A percentile compares a stretch with the other conserved stretches of the same genome.
Evolutionary conservation across 1,140 invertebrate species (phyloP).

Genomic region (Oscheius sp.): DNA sequence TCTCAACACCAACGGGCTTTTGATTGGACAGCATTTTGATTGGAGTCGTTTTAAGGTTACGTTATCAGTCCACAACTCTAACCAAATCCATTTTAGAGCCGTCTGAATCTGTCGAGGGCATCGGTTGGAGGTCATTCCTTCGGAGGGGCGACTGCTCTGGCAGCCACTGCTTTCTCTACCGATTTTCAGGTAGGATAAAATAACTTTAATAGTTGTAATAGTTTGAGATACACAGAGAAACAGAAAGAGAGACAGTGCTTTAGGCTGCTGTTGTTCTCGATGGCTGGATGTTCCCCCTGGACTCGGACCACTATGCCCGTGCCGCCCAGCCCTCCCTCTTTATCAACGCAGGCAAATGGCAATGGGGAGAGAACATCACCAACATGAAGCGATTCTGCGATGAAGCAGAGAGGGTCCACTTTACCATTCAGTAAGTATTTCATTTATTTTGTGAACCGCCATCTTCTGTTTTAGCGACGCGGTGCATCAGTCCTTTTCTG

Average conservation of each 20-base stretch:
- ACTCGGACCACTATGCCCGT: conserved; percentile 63
- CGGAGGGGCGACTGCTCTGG: conserved; percentile 69
- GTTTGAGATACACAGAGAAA: conserved; percentile 25
- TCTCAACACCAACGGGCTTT: not conserved
- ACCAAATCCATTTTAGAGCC: too few relatives aligned
- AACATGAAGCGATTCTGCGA: conserved; percentile 63
- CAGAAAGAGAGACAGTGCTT: conserved; percentile 41
- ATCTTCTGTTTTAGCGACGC: conserved; percentile 59
- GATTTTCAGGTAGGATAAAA: conserved; percentile 43
- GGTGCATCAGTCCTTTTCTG: conserved; percentile 63
- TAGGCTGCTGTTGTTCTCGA: conserved; percentile 69
- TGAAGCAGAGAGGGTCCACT: conserved; percentile 41
- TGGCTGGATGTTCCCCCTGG: conserved; percentile 72
- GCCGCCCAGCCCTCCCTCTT: conserved; percentile 68
- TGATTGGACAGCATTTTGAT: conserved; percentile 25
- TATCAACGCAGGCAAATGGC: conserved; percentile 71
- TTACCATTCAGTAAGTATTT: conserved; percentile 49
- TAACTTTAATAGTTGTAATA: too few relatives aligned
- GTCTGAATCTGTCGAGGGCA: conserved; percentile 66
- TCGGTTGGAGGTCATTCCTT: conserved; percentile 71
- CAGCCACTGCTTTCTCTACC: conserved; percentile 63
- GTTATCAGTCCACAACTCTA: too few relatives aligned
- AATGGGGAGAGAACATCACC: conserved; percentile 68
- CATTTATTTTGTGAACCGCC: not conserved
- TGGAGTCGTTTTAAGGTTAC: conserved; percentile 62